Evolutionary conservation across 2,797 vertebrate species (phyloP), one percentile per base, ranked within the genome.

Genomic region (Schizothorax lantsangensis): DNA sequence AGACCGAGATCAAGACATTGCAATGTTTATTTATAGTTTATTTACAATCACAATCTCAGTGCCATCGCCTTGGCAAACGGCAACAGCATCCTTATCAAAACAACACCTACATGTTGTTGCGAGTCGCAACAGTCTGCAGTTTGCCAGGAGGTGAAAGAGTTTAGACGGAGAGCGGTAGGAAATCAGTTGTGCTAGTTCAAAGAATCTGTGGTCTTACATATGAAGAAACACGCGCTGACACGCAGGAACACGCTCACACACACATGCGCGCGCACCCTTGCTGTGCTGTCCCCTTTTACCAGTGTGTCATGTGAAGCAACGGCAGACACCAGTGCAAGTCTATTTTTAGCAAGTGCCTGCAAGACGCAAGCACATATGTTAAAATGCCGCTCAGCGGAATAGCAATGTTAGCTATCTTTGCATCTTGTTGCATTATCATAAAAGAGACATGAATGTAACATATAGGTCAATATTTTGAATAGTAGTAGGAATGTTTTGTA

Each of bases 341-440:
- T 89, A 89, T 89, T 86, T 89, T 89, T 88, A 89, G 88, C 54
- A 81, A 79, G 81, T 38, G 62, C 57, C 81, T 86, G 49, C 73
- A 83, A 87, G 79, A 79, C 52, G 74, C 72, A 81, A 85, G 71
- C 84, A 71, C 49, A 88, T 68, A 84, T 72, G 66, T 59, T 40
- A 54, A 49, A 71, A 83, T 83, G 75, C 57, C 12, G 74, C 81
- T 79, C 15, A 45, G 33, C 17, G 11, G 43, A 52, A 52, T 68
- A 69, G 62, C 78, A 9, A n/a, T 15, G 52, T 43, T 49, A 72
- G 84, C 52, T 83, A 68, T 84, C 52, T 69, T 45, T 81, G 40
- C 17, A 69, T 69, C 80, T 43, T 78, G 14, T 86, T 74, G 66
- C 54, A 30, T 64, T 73, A 66, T 9, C n/a, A 47, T 49, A 33